phyloP scores from a whole-genome alignment of 1,140 invertebrate species.

The Euglossa dilemma region DNA sequence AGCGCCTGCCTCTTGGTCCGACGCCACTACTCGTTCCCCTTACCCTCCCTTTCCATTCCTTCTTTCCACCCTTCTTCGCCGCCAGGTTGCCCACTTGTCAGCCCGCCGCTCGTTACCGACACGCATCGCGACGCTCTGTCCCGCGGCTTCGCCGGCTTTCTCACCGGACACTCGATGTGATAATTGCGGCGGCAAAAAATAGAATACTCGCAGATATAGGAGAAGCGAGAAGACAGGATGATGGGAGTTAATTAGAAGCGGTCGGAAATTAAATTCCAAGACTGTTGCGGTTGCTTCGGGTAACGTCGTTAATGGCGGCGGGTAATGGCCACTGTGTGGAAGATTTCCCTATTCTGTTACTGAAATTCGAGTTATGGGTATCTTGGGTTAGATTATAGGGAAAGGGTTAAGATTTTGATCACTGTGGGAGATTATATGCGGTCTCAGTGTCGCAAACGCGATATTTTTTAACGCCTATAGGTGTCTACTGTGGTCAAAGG shows the following conservation, averaged over 20 bases:
- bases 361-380: no score
- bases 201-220: neutral
- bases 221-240: neutral
- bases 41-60: neutral
- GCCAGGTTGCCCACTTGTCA: slow-evolving; percentile 29
- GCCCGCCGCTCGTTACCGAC: slow-evolving; percentile 55
- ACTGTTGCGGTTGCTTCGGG: neutral
- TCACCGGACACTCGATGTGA: slow-evolving; percentile 41
- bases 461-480: no score
- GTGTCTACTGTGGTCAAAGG: no score
- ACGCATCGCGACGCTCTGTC: slow-evolving; percentile 56
- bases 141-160: slow-evolving; percentile 42
- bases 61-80: slow-evolving; percentile 18
- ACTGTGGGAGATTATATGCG: no score
- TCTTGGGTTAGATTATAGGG: no score
- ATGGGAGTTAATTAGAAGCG: slow-evolving; percentile 8
- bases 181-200: slow-evolving; percentile 4
- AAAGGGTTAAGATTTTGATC: no score
- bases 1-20: neutral
- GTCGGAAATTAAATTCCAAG: slow-evolving; percentile 9
- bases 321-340: neutral
- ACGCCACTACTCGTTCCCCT: neutral
- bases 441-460: no score
- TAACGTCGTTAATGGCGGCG: neutral
- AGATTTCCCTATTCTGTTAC: no score